These are phyloP conservation scores for Sebastes matsubarae DNA, from an alignment of 2,797 vertebrate genomes.

Conservation along the genomic window DNA sequence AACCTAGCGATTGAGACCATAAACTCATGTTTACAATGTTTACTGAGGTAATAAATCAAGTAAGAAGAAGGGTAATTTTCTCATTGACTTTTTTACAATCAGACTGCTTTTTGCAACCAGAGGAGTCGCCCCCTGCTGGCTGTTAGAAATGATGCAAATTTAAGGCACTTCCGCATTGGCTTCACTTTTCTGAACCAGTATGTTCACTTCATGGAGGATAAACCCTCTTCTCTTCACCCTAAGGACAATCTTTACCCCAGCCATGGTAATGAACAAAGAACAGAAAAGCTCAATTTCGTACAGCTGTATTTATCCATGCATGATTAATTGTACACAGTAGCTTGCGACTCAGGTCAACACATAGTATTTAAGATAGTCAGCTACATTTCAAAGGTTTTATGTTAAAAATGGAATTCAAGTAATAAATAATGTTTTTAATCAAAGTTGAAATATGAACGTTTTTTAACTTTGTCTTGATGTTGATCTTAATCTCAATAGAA, in stretches of 20 bases:
- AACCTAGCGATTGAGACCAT: too few relatives aligned
- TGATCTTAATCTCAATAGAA: too few relatives aligned
- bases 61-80: too few relatives aligned
- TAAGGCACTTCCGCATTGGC: too few relatives aligned
- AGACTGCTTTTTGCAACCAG: too few relatives aligned
- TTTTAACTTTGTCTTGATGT: not conserved
- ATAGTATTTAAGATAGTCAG: not conserved
- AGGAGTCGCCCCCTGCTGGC: too few relatives aligned
- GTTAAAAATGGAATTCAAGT: not conserved
- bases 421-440: not conserved
- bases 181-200: fast-evolving
- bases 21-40: too few relatives aligned
- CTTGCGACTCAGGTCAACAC: too few relatives aligned
- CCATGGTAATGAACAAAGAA: not conserved
- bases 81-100: fast-evolving
- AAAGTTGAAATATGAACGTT: not conserved
- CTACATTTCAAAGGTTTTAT: not conserved
- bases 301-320: not conserved
- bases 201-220: not conserved
- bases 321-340: not conserved
- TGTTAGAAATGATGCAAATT: fast-evolving
- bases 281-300: fast-evolving
- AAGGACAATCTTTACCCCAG: not conserved
- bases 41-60: too few relatives aligned
- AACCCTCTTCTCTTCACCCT: not conserved